Conservation (phyloP, 2,113 vertebrate species). For the Sylvilagus bachmani region DNA sequence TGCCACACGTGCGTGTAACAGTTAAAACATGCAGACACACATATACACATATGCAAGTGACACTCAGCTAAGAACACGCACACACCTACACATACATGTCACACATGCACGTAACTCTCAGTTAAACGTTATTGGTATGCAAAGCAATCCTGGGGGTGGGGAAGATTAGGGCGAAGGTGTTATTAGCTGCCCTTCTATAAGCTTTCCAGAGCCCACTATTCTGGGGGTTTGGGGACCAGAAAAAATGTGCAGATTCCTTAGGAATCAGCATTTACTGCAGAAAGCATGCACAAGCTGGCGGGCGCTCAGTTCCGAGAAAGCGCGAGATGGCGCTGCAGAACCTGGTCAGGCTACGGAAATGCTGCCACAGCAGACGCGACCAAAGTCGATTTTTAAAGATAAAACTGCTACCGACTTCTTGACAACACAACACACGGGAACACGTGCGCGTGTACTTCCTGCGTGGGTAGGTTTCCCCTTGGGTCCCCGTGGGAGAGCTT, state of each 20-base stretch:
- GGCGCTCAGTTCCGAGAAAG: background rate
- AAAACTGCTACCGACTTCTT: background rate
- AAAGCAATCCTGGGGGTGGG: background rate
- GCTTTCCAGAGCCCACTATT: no score
- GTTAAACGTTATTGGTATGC: background rate
- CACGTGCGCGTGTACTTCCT: background rate
- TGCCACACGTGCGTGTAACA: no score
- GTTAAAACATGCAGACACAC: no score
- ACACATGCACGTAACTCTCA: no score
- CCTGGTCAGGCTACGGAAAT: no score
- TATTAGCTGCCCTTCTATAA: background rate
- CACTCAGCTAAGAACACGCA: no score
- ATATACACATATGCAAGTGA: no score
- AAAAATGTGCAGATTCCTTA: no score
- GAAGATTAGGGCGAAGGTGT: background rate
- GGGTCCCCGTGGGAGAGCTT: background rate
- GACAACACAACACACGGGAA: background rate
- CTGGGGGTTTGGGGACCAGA: background rate
- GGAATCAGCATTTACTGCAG: no score
- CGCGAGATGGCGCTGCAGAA: no score
- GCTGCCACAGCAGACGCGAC: background rate
- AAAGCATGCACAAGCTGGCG: background rate
- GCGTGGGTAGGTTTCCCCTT: rapidly evolving
- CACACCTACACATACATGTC: no score
- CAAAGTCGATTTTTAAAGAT: background rate